Percentiles rank a stretch among this genome's conserved stretches.
phyloP scores from a whole-genome alignment of 1,140 invertebrate species.

The Cheumatopsyche charites region DNA sequence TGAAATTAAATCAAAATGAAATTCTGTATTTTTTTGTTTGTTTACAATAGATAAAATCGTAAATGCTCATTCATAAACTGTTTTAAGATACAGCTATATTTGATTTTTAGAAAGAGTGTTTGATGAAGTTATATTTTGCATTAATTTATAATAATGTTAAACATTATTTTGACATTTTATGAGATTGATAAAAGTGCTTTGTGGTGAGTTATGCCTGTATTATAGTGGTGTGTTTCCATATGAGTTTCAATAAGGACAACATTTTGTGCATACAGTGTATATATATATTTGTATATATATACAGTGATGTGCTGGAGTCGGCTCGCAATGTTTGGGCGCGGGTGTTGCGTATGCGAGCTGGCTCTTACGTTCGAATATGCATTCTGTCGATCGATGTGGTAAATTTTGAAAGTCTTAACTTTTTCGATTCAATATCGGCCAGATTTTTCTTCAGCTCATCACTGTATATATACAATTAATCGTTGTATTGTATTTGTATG shows the following conservation, averaged over 20 bases:
- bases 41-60: too few species aligned
- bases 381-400: neutral
- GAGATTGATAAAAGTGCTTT: neutral
- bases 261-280: slow-evolving; percentile 12
- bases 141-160: neutral
- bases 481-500: slow-evolving; percentile 21
- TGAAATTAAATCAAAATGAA: too few species aligned
- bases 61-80: neutral
- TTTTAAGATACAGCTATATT: neutral
- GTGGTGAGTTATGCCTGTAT: too few species aligned
- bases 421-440: neutral
- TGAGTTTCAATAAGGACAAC: neutral
- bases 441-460: slow-evolving; percentile 17
- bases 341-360: neutral
- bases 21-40: too few species aligned
- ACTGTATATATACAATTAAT: slow-evolving; percentile 32
- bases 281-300: slow-evolving; percentile 14
- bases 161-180: neutral
- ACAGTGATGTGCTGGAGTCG: slow-evolving; percentile 21
- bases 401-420: neutral
- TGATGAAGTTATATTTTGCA: neutral
- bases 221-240: neutral
- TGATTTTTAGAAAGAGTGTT: neutral
- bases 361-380: neutral
- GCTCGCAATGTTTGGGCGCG: neutral